Conservation (phyloP, 2,113 vertebrate genomes). For the Kryptolebias marmoratus region DNA sequence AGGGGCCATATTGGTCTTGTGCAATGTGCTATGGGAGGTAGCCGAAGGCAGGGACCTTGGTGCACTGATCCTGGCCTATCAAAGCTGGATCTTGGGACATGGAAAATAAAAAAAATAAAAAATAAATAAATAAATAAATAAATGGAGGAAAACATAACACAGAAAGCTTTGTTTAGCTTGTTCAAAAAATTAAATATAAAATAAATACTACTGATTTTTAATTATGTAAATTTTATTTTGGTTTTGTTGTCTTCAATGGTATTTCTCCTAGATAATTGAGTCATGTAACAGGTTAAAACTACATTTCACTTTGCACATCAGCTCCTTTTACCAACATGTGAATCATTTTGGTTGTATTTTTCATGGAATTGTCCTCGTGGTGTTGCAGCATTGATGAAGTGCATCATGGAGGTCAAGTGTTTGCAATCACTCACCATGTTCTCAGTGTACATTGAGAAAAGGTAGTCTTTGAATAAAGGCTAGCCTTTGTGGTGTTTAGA, state of each 20-base stretch:
- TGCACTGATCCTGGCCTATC: too few species aligned
- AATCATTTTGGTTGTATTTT: slow-evolving; percentile 75
- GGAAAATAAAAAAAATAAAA: too few species aligned
- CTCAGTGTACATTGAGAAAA: slow-evolving; percentile 63
- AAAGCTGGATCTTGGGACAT: too few species aligned
- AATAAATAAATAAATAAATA: too few species aligned
- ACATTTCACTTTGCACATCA: slow-evolving; percentile 58
- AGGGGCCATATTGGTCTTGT: too few species aligned
- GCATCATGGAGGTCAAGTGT: slow-evolving; percentile 72
- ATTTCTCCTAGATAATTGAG: slow-evolving; percentile 55
- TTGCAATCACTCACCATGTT: slow-evolving; percentile 76
- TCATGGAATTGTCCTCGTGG: slow-evolving; percentile 70
- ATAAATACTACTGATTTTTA: not conserved
- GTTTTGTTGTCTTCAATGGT: slow-evolving; percentile 18
- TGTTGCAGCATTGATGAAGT: slow-evolving; percentile 74
- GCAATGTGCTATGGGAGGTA: too few species aligned
- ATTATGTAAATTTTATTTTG: slow-evolving; percentile 3
- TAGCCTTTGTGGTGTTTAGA: slow-evolving; percentile 57
- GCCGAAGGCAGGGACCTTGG: too few species aligned
- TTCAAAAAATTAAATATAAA: not conserved
- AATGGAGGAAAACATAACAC: too few species aligned
- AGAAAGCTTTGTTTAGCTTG: not conserved
- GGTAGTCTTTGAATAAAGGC: slow-evolving; percentile 78
- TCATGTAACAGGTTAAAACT: slow-evolving; percentile 62
- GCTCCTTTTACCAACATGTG: slow-evolving; percentile 73